Evolutionary conservation across 2,113 vertebrate genomes (phyloP).

Genomic region (Saguinus imperator): DNA sequence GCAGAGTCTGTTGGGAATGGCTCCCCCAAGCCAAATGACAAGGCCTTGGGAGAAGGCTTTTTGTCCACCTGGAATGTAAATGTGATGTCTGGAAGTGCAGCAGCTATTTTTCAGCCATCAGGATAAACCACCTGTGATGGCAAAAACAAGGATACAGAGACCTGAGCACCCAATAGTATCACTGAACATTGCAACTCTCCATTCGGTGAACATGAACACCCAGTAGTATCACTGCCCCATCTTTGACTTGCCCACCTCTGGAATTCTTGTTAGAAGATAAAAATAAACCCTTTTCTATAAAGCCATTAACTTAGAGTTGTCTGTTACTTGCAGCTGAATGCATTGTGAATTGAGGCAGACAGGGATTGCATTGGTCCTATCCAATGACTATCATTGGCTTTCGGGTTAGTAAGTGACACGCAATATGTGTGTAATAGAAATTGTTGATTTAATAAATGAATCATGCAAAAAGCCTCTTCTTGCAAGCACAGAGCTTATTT

Average conservation of each 20-base stretch:
- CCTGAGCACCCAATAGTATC: neutral
- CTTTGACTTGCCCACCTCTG: neutral
- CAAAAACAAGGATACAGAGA: neutral
- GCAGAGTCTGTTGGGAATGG: neutral
- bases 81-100: neutral
- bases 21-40: neutral
- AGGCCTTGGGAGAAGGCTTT: neutral
- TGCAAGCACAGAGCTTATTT: neutral
- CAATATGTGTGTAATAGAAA: neutral
- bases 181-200: neutral
- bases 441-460: slow-evolving; percentile 43
- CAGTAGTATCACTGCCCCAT: neutral
- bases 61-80: neutral
- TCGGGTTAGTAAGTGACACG: neutral
- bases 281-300: neutral
- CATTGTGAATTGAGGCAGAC: neutral
- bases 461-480: neutral
- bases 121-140: neutral
- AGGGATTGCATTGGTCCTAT: neutral
- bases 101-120: neutral
- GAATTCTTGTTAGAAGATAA: neutral
- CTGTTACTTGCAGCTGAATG: neutral
- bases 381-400: neutral
- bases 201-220: too few species aligned
- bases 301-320: neutral